A percentile compares a stretch with the other conserved stretches of the same genome.
Conservation (phyloP, 2,113 vertebrate species). For the Etheostoma cragini region DNA sequence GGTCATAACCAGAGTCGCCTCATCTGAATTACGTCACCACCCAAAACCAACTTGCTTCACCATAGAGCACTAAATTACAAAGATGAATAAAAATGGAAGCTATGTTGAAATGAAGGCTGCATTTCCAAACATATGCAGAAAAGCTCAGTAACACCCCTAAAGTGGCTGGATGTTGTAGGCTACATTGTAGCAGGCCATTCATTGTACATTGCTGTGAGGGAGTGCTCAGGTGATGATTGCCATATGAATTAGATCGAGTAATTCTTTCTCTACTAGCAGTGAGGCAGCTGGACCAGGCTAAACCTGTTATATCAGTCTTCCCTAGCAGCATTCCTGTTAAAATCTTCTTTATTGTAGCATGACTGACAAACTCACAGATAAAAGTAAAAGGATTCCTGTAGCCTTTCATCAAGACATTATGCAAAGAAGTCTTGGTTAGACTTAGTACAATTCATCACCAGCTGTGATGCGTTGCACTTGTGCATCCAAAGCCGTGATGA, state of each 20-base stretch:
- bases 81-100: conserved; percentile 17
- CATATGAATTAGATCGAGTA: background rate
- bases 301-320: conserved; percentile 3
- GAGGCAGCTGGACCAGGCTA: background rate
- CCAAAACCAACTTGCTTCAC: conserved; percentile 21
- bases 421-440: background rate
- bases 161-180: background rate
- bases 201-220: background rate
- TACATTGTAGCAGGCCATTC: background rate
- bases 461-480: background rate
- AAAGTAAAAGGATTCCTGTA: background rate
- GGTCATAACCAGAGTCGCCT: conserved; percentile 22
- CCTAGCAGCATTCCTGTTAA: conserved; percentile 7
- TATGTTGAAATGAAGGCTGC: background rate
- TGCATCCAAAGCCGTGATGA: conserved; percentile 6
- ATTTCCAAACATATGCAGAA: background rate
- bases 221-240: background rate
- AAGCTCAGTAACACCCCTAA: background rate
- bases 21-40: conserved; percentile 66
- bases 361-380: background rate
- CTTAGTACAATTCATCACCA: background rate
- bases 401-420: background rate
- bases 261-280: background rate
- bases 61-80: conserved; percentile 7
- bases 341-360: background rate